Evolutionary conservation across 2,888 invertebrate genomes (phyloP).

Genomic region (Gastracanthus pulcherrimus): DNA sequence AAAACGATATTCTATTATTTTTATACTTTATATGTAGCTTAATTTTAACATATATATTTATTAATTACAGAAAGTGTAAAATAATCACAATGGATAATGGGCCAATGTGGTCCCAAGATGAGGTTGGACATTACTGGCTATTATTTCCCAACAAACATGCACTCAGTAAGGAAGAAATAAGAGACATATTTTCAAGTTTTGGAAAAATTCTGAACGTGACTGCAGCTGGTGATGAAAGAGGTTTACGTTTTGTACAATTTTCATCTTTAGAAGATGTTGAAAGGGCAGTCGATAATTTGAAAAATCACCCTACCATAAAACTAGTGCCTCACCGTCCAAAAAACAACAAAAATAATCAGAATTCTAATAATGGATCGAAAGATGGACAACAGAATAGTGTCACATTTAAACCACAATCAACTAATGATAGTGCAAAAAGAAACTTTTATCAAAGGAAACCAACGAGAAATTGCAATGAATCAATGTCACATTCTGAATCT

Average conservation of each 20-base stretch:
- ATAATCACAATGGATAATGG: conserved; percentile 19
- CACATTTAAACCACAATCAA: not conserved
- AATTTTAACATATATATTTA: not conserved
- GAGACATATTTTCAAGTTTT: conserved; percentile 62
- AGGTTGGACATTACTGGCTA: conserved; percentile 51
- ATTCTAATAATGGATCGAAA: not conserved
- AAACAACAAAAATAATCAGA: conserved; percentile 24
- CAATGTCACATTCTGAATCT: not conserved
- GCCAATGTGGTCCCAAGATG: conserved; percentile 36
- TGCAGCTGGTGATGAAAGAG: conserved; percentile 59
- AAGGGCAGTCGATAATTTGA: conserved; percentile 46
- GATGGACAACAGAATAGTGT: not conserved
- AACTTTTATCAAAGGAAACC: conserved; percentile 40
- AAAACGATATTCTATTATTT: not conserved
- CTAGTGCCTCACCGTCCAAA: conserved; percentile 38
- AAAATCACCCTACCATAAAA: conserved; percentile 40
- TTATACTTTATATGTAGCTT: not conserved
- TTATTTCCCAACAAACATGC: conserved; percentile 60
- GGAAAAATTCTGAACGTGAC: conserved; percentile 61
- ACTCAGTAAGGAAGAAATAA: conserved; percentile 57
- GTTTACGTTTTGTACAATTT: conserved; percentile 66
- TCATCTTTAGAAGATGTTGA: conserved; percentile 54
- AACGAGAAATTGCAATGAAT: not conserved
- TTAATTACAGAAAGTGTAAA: not conserved
- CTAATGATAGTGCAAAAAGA: not conserved